A percentile compares a stretch with the other conserved stretches of the same genome.
These are phyloP conservation scores for Chymomyza fuscimana DNA, from an alignment of 2,888 invertebrate species.

Conservation along the genomic window DNA sequence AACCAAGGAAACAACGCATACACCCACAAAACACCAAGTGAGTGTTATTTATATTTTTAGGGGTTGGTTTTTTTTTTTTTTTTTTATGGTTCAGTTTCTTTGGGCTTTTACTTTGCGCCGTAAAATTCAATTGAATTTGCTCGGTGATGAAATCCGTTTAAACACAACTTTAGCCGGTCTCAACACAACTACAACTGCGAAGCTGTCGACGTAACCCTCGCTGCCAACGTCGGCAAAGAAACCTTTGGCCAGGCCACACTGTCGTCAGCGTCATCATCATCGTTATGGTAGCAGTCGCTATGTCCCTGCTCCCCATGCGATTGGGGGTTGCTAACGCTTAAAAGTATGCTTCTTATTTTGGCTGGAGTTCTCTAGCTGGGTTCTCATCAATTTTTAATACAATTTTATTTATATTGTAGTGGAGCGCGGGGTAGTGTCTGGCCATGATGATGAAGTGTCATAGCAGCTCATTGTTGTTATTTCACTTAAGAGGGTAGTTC, in stretches of 20 bases:
- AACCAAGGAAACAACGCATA: not conserved
- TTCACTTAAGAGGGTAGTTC: too few species aligned
- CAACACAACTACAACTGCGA: not conserved
- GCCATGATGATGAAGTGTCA: not conserved
- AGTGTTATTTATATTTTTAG: not conserved
- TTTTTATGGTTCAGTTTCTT: slow-evolving; percentile 26
- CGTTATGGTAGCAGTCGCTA: slow-evolving; percentile 9
- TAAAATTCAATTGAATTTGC: slow-evolving; percentile 68
- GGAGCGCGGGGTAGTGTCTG: not conserved
- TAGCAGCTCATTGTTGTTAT: not conserved
- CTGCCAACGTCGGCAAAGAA: too few species aligned
- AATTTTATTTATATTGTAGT: not conserved
- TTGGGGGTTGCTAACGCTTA: not conserved
- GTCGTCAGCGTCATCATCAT: slow-evolving; percentile 2
- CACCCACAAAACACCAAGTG: slow-evolving; percentile 1
- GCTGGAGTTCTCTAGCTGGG: not conserved
- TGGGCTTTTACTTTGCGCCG: slow-evolving; percentile 42
- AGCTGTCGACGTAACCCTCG: not conserved
- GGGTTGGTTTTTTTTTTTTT: not conserved
- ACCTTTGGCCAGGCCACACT: not conserved
- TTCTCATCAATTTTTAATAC: not conserved
- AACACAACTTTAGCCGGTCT: slow-evolving; percentile 51
- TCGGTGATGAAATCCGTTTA: slow-evolving; percentile 67
- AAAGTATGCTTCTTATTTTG: not conserved
- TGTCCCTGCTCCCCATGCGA: not conserved